These are phyloP conservation scores for Caranx ignobilis DNA, from an alignment of 2,113 vertebrate genomes.

Conservation along the genomic window DNA sequence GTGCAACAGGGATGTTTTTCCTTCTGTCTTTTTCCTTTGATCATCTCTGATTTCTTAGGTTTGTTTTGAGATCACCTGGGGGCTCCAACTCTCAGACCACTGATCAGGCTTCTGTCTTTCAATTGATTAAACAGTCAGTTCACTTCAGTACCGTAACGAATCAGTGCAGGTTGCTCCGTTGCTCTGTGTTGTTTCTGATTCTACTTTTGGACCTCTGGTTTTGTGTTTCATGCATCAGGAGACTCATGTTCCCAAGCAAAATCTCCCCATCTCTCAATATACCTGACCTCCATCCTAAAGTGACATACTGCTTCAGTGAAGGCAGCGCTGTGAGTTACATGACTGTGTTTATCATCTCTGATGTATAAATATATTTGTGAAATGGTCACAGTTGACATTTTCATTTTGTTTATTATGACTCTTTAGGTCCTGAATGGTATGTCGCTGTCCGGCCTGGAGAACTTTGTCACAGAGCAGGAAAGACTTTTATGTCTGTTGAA, in stretches of 20 bases:
- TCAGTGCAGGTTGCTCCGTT: neutral
- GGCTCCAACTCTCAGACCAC: neutral
- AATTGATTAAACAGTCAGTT: neutral
- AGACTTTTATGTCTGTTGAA: constrained; percentile 69
- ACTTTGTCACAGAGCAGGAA: constrained; percentile 90
- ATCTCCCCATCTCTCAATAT: constrained; percentile 87
- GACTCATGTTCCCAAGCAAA: constrained; percentile 92
- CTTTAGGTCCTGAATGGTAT: constrained; percentile 86
- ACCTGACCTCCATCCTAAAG: constrained; percentile 86
- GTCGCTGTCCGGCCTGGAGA: constrained; percentile 86
- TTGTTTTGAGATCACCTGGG: neutral
- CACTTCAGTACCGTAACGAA: neutral
- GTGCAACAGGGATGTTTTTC: neutral
- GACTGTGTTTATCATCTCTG: neutral
- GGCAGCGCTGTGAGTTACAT: constrained; percentile 73
- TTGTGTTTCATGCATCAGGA: constrained; percentile 83
- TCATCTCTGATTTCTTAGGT: neutral
- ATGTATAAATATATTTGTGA: neutral
- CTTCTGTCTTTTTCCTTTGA: neutral
- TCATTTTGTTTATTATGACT: neutral
- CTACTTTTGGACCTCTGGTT: neutral
- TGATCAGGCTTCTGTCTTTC: neutral
- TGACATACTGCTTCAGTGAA: constrained; percentile 89
- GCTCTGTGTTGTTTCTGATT: neutral
- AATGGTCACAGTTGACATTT: neutral